phyloP scores from a whole-genome alignment of 2,797 vertebrate genomes.

The Hemitrygon akajei region DNA sequence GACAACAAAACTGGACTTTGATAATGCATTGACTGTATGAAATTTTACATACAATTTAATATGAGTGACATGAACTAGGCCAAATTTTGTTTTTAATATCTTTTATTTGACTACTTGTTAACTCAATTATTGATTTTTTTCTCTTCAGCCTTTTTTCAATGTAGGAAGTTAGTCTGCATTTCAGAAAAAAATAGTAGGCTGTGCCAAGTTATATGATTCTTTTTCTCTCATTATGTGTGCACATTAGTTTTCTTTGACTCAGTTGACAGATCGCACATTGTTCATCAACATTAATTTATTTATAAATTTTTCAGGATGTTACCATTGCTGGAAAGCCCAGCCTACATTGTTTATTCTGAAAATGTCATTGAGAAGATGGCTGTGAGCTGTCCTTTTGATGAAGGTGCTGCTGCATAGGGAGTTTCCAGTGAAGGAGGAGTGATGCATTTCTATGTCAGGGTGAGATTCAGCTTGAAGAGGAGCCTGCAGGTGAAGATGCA shows the following conservation, averaged over 20 bases:
- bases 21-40: neutral
- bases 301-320: too few relatives aligned
- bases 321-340: too few relatives aligned
- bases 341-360: too few relatives aligned
- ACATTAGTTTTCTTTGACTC: neutral
- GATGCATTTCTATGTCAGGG: too few relatives aligned
- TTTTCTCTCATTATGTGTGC: neutral
- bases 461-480: too few relatives aligned
- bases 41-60: neutral
- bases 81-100: neutral
- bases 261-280: neutral
- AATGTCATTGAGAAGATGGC: too few relatives aligned
- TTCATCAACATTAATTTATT: too few relatives aligned
- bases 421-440: too few relatives aligned
- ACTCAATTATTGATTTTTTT: neutral
- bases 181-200: neutral
- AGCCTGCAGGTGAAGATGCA: too few relatives aligned
- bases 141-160: neutral
- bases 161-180: neutral
- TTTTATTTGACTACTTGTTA: neutral
- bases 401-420: too few relatives aligned
- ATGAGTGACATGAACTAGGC: neutral
- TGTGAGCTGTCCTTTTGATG: too few relatives aligned
- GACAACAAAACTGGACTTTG: neutral
- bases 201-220: neutral